phyloP scores from a whole-genome alignment of 1,140 invertebrate species.

The Philaenus spumarius region DNA sequence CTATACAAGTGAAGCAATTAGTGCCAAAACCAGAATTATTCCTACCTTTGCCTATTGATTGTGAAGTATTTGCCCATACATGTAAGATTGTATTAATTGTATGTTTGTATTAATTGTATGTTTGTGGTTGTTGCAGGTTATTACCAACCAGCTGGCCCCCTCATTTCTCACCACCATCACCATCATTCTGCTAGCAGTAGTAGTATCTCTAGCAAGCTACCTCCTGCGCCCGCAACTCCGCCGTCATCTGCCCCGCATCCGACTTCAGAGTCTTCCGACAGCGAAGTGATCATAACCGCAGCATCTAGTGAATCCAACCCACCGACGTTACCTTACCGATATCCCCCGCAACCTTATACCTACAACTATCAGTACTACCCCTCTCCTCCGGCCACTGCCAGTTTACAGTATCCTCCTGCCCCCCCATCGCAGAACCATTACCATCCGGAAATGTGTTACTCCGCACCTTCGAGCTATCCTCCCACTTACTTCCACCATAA shows the following conservation, averaged over 20 bases:
- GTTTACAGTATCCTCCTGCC: slow-evolving; percentile 36
- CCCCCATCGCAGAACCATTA: slow-evolving; percentile 44
- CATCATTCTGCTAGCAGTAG: slow-evolving; percentile 30
- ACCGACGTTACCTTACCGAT: slow-evolving; percentile 26
- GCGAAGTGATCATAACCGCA: slow-evolving; percentile 40
- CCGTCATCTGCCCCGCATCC: slow-evolving; percentile 29
- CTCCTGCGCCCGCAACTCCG: slow-evolving; percentile 29
- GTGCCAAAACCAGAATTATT: too few relatives aligned
- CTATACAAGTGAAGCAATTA: too few relatives aligned
- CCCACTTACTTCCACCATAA: slow-evolving; percentile 39
- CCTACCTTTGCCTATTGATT: too few relatives aligned
- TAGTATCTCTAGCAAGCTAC: slow-evolving; percentile 21
- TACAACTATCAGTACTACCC: slow-evolving; percentile 28
- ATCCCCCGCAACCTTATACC: slow-evolving; percentile 8
- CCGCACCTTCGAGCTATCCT: slow-evolving; percentile 46
- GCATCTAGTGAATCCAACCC: slow-evolving; percentile 40
- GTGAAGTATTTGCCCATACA: too few relatives aligned
- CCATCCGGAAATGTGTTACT: slow-evolving; percentile 52
- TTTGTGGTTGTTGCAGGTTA: slow-evolving; percentile 65
- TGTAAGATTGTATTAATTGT: too few relatives aligned
- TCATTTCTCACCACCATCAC: slow-evolving; percentile 59
- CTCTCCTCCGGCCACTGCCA: slow-evolving; percentile 25
- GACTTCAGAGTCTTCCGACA: slow-evolving; percentile 40
- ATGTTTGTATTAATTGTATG: too few relatives aligned
- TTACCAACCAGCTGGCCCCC: slow-evolving; percentile 79